A percentile compares a stretch with the other conserved stretches of the same genome.
Evolutionary conservation across 23 tunicate species (phyloP).

Genomic region (Ascidia mentula): DNA sequence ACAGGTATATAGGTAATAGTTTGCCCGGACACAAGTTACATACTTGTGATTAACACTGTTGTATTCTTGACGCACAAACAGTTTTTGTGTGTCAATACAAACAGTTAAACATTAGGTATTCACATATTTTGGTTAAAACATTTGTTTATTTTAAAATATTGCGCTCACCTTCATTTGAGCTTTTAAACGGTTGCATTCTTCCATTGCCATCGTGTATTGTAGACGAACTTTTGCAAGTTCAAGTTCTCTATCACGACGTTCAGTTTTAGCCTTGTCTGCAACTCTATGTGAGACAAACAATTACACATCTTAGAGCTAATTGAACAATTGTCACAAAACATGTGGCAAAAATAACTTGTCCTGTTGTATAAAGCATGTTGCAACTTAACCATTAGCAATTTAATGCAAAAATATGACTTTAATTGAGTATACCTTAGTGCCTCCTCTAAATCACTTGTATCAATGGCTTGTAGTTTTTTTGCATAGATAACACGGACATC

Average conservation of each 20-base stretch:
- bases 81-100: too few species aligned
- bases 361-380: not conserved
- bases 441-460: constrained; percentile 57
- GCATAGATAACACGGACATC: constrained; percentile 81
- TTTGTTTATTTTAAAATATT: too few species aligned
- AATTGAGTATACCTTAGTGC: constrained; percentile 42
- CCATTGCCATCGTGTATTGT: constrained; percentile 79
- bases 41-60: too few species aligned
- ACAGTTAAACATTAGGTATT: too few species aligned
- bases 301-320: not conserved
- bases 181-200: constrained; percentile 62
- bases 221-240: constrained; percentile 68
- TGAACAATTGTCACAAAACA: not conserved
- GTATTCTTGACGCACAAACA: too few species aligned
- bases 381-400: not conserved
- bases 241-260: constrained; percentile 55
- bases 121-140: too few species aligned
- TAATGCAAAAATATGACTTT: not conserved
- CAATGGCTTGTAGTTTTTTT: constrained; percentile 59
- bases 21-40: too few species aligned
- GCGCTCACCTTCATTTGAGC: constrained; percentile 10
- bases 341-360: not conserved
- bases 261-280: constrained; percentile 34
- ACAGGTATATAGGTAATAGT: too few species aligned
- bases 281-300: constrained; percentile 13